Evolutionary conservation across 2,888 invertebrate species (phyloP), one percentile per base, ranked within the genome.

Genomic region (Eristalis pertinax): DNA sequence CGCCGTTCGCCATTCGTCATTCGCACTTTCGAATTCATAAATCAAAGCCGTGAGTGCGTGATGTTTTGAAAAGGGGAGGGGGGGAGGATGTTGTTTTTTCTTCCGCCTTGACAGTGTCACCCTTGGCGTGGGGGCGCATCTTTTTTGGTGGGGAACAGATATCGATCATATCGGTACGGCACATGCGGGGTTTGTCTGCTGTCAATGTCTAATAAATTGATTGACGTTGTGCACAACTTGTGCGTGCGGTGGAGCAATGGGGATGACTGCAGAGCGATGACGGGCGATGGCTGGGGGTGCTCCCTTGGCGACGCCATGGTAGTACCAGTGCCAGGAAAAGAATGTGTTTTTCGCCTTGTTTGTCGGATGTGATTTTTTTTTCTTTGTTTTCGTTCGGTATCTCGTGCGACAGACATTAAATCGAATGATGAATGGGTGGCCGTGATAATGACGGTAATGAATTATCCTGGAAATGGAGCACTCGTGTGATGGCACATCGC

Each of bases 171-270:
- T 62, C 50, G 63, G 58, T 56, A 76, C 15, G 43, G 50, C 77
- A 77, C 85, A 81, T 76, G 73, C 72, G 64, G 38, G 43, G 69
- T 10, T 70, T 77, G 77, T 85, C 64, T 81, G 76, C 85, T 85
- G 85, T 85, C 85, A 85, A 85, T 77, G 77, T 82, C 85, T 85
- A 85, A 85, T 85, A 85, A 85, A 85, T 85, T 85, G 85, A 85
- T 85, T 81, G 85, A 82, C 85, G 73, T 69, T 81, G 63, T 81
- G 77, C 68, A 32, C 32, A 73, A 69, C 69, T 81, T 19, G 50
- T 50, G 85, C 73, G 77, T 77, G 73, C 65, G 62, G 38, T n/a
- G 67, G 50, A n/a, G 56, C 56, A 29, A 4, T n/a, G 50, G 38
- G 24, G 29, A n/a, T n/a, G n/a, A n/a, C n/a, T n/a, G n/a, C n/a